These are phyloP conservation scores for Trematomus bernacchii DNA, from an alignment of 2,797 vertebrate species.

Conservation along the genomic window DNA sequence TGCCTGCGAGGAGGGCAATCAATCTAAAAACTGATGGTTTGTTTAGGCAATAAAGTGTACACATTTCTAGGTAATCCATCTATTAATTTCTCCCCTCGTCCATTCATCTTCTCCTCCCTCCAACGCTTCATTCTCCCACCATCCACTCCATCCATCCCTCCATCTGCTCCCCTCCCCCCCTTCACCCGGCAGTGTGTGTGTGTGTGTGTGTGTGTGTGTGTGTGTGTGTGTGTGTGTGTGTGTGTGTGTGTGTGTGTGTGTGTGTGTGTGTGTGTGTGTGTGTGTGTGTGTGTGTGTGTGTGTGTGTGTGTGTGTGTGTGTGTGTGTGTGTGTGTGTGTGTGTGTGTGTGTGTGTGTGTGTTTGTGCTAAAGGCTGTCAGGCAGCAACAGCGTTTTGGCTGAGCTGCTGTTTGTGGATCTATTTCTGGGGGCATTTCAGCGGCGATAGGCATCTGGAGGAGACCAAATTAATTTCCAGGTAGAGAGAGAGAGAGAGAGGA, in stretches of 20 bases:
- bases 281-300: conserved; percentile 27
- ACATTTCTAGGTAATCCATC: conserved; percentile 51
- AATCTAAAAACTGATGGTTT: conserved; percentile 51
- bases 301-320: conserved; percentile 82
- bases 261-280: conserved; percentile 31
- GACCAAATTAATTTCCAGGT: conserved; percentile 97
- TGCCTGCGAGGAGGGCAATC: conserved; percentile 48
- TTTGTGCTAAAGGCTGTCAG: conserved; percentile 87
- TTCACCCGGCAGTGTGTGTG: conserved; percentile 18
- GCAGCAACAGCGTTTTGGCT: conserved; percentile 86
- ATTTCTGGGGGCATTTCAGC: conserved; percentile 93
- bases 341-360: conserved; percentile 75
- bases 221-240: conserved; percentile 76
- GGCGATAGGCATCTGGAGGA: conserved; percentile 93
- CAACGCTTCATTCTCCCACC: conserved; percentile 20
- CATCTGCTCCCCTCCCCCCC: conserved; percentile 27
- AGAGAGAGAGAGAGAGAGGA: conserved; percentile 84
- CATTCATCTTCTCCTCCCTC: conserved; percentile 46
- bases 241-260: no score
- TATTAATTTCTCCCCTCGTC: conserved; percentile 53
- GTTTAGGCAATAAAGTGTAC: conserved; percentile 56
- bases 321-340: conserved; percentile 29
- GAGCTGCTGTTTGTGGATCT: conserved; percentile 93
- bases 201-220: conserved; percentile 27
- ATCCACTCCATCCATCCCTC: conserved; percentile 33